Conservation (phyloP, 2,888 invertebrate species). For the Cephus sareptanus region DNA sequence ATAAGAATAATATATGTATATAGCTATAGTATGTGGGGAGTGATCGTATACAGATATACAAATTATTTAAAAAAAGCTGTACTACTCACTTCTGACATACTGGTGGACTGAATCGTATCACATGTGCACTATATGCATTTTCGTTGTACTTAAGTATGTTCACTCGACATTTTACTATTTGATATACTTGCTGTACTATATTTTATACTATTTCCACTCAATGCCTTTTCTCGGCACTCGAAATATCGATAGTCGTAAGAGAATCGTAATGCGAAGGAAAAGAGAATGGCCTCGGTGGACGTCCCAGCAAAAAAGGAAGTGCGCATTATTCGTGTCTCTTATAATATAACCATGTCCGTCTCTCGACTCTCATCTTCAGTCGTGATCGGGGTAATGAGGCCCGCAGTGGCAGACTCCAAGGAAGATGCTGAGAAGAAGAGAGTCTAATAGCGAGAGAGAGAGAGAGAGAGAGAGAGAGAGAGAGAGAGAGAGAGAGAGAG, state of each 20-base stretch:
- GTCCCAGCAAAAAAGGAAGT: conserved; percentile 41
- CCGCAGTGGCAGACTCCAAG: conserved; percentile 15
- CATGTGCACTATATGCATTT: not conserved
- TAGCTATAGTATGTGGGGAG: not conserved
- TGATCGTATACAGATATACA: not conserved
- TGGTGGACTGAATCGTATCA: not conserved
- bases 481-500: conserved; percentile 5
- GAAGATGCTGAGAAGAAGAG: conserved; percentile 20
- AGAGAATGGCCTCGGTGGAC: conserved; percentile 3
- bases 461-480: conserved; percentile 3
- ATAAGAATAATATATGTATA: not conserved
- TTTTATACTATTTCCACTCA: not conserved
- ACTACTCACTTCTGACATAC: not conserved
- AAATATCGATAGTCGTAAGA: not conserved
- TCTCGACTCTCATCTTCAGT: conserved; percentile 61
- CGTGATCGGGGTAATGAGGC: conserved; percentile 66
- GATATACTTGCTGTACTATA: not conserved
- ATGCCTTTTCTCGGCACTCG: not conserved
- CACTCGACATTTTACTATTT: not conserved
- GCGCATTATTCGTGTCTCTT: conserved; percentile 59
- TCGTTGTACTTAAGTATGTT: not conserved
- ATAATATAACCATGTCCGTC: conserved; percentile 62
- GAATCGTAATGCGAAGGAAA: not conserved
- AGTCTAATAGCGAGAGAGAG: conserved; percentile 17
- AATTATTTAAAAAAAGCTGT: not conserved